Evolutionary conservation across 1,140 invertebrate genomes (phyloP).

Genomic region (Drosophila yakuba): DNA sequence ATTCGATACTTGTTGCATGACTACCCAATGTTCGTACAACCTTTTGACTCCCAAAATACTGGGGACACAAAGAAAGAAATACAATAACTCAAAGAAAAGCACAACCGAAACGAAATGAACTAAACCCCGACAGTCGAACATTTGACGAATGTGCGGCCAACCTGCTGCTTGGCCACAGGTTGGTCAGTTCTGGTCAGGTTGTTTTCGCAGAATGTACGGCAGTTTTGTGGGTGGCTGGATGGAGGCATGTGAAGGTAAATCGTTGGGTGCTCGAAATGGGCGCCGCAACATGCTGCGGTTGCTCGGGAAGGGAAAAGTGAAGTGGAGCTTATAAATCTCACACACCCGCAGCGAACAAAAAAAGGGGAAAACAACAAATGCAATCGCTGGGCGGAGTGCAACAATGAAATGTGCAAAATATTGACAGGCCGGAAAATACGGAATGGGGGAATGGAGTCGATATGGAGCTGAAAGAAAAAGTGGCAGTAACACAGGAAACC

Average conservation of each 20-base stretch:
- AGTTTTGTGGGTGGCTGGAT: constrained; percentile 8
- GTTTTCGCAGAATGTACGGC: constrained; percentile 13
- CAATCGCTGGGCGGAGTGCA: constrained; percentile 40
- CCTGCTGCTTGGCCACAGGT: constrained; percentile 68
- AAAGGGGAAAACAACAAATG: constrained; percentile 33
- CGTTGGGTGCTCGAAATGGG: constrained; percentile 33
- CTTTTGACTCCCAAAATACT: background rate
- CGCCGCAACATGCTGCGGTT: constrained; percentile 73
- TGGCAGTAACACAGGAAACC: background rate
- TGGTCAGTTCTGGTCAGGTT: constrained; percentile 46
- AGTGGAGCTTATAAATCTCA: constrained; percentile 61
- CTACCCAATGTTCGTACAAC: background rate
- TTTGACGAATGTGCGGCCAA: constrained; percentile 66
- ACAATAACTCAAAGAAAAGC: constrained; percentile 14
- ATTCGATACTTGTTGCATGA: too few species aligned
- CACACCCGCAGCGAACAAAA: constrained; percentile 36
- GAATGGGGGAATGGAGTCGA: background rate
- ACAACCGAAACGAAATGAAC: constrained; percentile 32
- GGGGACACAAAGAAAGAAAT: constrained; percentile 9
- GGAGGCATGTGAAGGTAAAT: constrained; percentile 9
- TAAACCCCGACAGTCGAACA: constrained; percentile 42
- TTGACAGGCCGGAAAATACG: constrained; percentile 58
- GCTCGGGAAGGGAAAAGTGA: constrained; percentile 19
- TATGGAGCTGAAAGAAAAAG: background rate
- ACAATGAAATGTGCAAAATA: constrained; percentile 82